A percentile compares a stretch with the other conserved stretches of the same genome.
phyloP scores from a whole-genome alignment of 2,113 vertebrate species.

The Pseudois nayaur region DNA sequence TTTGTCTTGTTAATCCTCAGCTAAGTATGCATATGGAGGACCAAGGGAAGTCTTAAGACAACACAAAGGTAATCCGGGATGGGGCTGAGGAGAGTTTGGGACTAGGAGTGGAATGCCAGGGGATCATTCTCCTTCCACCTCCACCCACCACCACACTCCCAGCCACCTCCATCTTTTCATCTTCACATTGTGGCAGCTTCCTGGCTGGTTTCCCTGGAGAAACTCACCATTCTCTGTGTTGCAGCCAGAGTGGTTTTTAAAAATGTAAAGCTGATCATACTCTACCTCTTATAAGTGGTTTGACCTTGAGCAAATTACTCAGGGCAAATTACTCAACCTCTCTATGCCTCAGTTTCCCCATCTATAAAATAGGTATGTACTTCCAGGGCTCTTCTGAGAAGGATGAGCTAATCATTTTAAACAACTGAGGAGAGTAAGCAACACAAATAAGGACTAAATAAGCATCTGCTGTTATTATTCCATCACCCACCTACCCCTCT shows the following conservation, averaged over 20 bases:
- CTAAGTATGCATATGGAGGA: slow-evolving; percentile 1
- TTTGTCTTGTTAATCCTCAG: slow-evolving; percentile 32
- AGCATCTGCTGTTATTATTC: not conserved
- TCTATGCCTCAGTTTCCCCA: slow-evolving; percentile 8
- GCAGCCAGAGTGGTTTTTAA: not conserved
- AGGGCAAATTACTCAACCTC: not conserved
- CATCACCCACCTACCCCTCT: not conserved
- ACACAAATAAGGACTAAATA: slow-evolving; percentile 23
- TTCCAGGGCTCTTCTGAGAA: not conserved
- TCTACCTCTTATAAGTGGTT: not conserved
- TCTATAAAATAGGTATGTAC: not conserved
- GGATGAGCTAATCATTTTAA: not conserved
- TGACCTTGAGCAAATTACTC: not conserved
- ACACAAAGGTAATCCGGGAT: not conserved
- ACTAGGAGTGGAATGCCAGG: not conserved
- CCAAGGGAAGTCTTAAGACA: not conserved
- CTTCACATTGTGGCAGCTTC: slow-evolving; percentile 19
- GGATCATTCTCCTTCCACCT: not conserved
- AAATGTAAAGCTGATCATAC: slow-evolving; percentile 31
- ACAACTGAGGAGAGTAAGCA: not conserved
- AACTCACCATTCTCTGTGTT: not conserved
- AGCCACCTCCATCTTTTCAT: not conserved
- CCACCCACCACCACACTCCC: not conserved
- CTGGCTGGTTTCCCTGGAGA: not conserved
- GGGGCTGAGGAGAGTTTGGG: not conserved